Percentiles rank a stretch among this genome's conserved stretches.
These are phyloP conservation scores for Pogonus chalceus DNA, from an alignment of 1,140 invertebrate species.

Conservation along the genomic window DNA sequence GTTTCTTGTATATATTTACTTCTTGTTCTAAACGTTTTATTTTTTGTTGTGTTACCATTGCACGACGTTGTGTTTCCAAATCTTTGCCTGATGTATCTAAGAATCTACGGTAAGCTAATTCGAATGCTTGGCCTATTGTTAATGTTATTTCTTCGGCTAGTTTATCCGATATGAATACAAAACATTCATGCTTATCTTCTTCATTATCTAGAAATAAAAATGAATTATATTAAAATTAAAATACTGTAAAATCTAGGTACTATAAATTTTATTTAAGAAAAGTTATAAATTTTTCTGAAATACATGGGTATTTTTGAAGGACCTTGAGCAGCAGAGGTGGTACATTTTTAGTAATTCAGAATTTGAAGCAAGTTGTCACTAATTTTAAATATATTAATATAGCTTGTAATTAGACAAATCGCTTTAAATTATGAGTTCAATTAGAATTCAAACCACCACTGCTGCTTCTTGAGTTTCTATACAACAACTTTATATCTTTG, in stretches of 20 bases:
- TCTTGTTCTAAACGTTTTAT: constrained; percentile 62
- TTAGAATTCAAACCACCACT: too few species aligned
- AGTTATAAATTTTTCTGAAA: too few species aligned
- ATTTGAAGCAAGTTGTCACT: too few species aligned
- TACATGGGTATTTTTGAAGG: too few species aligned
- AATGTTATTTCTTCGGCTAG: constrained; percentile 92
- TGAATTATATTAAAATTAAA: too few species aligned
- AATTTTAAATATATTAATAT: too few species aligned
- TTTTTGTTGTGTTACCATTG: constrained; percentile 61
- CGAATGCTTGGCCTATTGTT: constrained; percentile 95
- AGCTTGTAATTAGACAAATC: too few species aligned
- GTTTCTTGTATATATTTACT: constrained; percentile 55
- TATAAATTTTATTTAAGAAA: not conserved
- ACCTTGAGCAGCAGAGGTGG: too few species aligned
- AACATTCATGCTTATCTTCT: constrained; percentile 80
- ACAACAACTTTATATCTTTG: too few species aligned
- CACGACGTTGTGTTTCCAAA: constrained; percentile 58
- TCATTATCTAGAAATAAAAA: constrained; percentile 24
- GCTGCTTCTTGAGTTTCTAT: too few species aligned
- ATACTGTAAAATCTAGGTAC: not conserved
- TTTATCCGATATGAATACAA: constrained; percentile 94
- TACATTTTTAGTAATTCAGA: too few species aligned
- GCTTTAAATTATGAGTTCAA: too few species aligned
- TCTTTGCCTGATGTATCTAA: constrained; percentile 68
- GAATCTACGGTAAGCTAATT: constrained; percentile 86